These are phyloP conservation scores for Menidia menidia DNA, from an alignment of 2,797 vertebrate genomes.

Conservation along the genomic window DNA sequence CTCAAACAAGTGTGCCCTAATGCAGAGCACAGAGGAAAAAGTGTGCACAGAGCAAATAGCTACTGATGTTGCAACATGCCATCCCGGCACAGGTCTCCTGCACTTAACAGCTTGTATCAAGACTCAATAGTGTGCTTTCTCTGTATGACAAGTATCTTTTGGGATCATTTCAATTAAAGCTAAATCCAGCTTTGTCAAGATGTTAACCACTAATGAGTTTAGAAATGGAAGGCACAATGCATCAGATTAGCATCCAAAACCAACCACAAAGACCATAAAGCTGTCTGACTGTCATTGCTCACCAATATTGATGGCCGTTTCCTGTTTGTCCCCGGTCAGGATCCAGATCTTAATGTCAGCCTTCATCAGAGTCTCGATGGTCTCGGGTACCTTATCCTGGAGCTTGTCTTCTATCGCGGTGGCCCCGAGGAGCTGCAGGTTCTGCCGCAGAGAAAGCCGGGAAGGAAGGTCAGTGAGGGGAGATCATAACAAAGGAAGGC, in stretches of 20 bases:
- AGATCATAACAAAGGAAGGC: conserved; percentile 31
- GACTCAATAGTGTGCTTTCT: conserved; percentile 1
- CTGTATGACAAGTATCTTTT: neutral
- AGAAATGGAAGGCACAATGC: neutral
- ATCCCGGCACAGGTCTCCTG: neutral
- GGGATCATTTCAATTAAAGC: neutral
- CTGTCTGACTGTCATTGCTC: conserved; percentile 41
- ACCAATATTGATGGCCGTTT: conserved; percentile 99
- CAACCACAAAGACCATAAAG: neutral
- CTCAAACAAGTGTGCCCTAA: conserved; percentile 18
- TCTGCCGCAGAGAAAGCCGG: conserved; percentile 76
- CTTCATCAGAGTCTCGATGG: conserved; percentile 97
- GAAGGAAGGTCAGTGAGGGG: conserved; percentile 31
- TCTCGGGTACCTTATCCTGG: conserved; percentile 97
- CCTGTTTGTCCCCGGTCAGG: conserved; percentile 98
- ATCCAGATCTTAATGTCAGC: conserved; percentile 99
- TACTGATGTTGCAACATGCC: conserved; percentile 15
- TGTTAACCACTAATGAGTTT: neutral
- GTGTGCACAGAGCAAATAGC: neutral
- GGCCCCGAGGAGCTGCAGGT: conserved; percentile 95
- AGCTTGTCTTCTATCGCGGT: conserved; percentile 98
- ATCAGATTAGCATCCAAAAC: neutral
- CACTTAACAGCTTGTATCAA: conserved; percentile 9
- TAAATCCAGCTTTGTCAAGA: neutral
- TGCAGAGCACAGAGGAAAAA: conserved; percentile 15